Percentiles rank a stretch among this genome's conserved stretches.
These are phyloP conservation scores for Crotophaga sulcirostris DNA, from an alignment of 2,113 vertebrate species.

Conservation along the genomic window DNA sequence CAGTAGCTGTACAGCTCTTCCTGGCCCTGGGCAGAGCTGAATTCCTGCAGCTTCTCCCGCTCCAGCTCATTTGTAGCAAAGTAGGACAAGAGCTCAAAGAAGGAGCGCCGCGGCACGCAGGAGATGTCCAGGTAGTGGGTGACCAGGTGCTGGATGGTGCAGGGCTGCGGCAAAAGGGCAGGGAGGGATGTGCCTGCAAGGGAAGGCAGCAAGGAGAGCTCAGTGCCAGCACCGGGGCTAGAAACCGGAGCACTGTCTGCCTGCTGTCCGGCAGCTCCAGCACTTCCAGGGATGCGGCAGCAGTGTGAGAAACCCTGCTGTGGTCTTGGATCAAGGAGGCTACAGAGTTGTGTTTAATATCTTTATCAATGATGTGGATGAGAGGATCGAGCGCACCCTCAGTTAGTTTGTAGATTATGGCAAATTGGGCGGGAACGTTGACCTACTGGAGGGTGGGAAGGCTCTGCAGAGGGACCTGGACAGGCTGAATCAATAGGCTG, in stretches of 20 bases:
- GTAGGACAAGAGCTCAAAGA: conserved; percentile 85
- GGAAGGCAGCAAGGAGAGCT: background rate
- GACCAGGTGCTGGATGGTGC: conserved; percentile 80
- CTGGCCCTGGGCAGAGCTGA: conserved; percentile 87
- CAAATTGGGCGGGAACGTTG: too few relatives aligned
- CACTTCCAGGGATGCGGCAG: background rate
- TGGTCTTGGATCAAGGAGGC: background rate
- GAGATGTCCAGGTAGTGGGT: conserved; percentile 86
- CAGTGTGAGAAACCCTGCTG: background rate
- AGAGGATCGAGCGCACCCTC: too few relatives aligned
- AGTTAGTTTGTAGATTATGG: too few relatives aligned
- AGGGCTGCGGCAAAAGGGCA: conserved; percentile 81
- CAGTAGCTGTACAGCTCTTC: conserved; percentile 89
- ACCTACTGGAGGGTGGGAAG: too few relatives aligned
- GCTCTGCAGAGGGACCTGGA: too few relatives aligned
- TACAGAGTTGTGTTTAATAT: background rate
- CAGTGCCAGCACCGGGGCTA: background rate
- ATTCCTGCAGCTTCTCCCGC: conserved; percentile 86
- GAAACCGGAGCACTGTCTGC: rapidly evolving
- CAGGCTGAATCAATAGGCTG: too few relatives aligned
- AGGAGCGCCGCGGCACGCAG: conserved; percentile 89
- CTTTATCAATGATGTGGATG: too few relatives aligned
- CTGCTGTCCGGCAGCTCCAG: background rate
- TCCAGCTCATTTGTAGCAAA: conserved; percentile 84
- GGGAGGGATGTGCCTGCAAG: conserved; percentile 67